Percentiles rank a stretch among this genome's conserved stretches.
Conservation (phyloP, 2,113 vertebrate genomes). For the Syngnathus scovelli region DNA sequence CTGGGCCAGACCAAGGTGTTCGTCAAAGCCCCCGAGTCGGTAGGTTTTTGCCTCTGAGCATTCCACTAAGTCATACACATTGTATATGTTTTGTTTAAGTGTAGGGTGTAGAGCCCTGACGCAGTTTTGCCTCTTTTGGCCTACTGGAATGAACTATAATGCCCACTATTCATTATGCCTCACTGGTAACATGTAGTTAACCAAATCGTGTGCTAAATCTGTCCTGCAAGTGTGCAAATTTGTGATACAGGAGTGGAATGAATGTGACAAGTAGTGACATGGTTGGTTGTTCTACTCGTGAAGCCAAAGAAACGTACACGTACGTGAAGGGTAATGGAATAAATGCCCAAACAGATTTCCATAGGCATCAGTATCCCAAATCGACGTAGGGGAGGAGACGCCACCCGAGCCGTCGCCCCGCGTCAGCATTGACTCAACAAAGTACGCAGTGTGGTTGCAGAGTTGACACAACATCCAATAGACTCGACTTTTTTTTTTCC, state of each 20-base stretch:
- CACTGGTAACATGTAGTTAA: too few relatives aligned
- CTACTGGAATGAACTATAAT: too few relatives aligned
- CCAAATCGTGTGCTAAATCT: too few relatives aligned
- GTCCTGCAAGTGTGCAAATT: too few relatives aligned
- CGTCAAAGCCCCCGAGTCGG: slow-evolving; percentile 95
- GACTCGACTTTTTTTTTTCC: slow-evolving; percentile 50
- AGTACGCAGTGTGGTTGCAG: slow-evolving; percentile 52
- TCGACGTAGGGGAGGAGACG: slow-evolving; percentile 49
- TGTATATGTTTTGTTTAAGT: too few relatives aligned
- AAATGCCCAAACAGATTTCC: slow-evolving; percentile 30
- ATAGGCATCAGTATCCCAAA: slow-evolving; percentile 49
- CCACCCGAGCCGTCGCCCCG: slow-evolving; percentile 46
- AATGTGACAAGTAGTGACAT: not conserved
- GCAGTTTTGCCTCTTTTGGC: too few relatives aligned
- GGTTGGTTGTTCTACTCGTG: not conserved
- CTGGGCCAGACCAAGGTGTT: slow-evolving; percentile 90
- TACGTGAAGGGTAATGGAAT: not conserved
- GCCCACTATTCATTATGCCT: too few relatives aligned
- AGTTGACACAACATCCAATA: slow-evolving; percentile 46
- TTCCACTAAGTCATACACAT: too few relatives aligned
- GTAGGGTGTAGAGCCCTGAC: not conserved
- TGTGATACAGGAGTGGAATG: too few relatives aligned
- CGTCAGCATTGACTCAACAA: slow-evolving; percentile 69
- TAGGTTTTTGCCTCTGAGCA: slow-evolving; percentile 55
- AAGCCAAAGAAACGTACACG: not conserved